A percentile compares a stretch with the other conserved stretches of the same genome.
These are phyloP conservation scores for Epizoanthus stellaris DNA, from an alignment of 92 coral and sea anemone species.

Conservation along the genomic window DNA sequence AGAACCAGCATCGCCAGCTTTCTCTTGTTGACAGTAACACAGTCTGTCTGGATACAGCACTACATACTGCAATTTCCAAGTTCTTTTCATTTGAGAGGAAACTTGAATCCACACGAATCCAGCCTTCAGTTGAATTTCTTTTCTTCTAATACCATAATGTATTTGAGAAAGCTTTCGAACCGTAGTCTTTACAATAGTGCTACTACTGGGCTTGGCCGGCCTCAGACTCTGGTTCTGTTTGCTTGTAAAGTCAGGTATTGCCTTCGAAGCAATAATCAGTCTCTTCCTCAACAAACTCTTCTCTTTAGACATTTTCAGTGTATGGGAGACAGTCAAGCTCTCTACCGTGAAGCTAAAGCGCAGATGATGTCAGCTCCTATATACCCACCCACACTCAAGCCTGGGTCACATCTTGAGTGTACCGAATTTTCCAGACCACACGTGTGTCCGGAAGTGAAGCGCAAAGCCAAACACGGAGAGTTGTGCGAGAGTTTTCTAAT, in stretches of 20 bases:
- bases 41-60: slow-evolving; percentile 31
- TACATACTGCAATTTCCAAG: slow-evolving; percentile 24
- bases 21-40: slow-evolving; percentile 16
- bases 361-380: background rate
- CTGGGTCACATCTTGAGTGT: background rate
- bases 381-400: background rate
- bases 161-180: background rate
- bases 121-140: slow-evolving; percentile 1
- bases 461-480: slow-evolving; percentile 19
- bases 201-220: background rate
- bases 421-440: slow-evolving; percentile 16
- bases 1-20: background rate
- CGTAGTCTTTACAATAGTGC: slow-evolving; percentile 13
- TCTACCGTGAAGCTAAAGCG: background rate
- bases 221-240: no score
- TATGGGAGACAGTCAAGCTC: background rate
- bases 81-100: slow-evolving; percentile 14
- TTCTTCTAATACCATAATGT: background rate
- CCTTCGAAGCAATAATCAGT: background rate
- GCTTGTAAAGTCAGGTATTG: slow-evolving; percentile 12
- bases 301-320: slow-evolving; percentile 3
- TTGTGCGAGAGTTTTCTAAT: background rate
- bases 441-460: slow-evolving; percentile 1
- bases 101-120: slow-evolving; percentile 23
- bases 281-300: slow-evolving; percentile 4